A percentile compares a stretch with the other conserved stretches of the same genome.
Evolutionary conservation across 2,888 invertebrate species (phyloP).

Genomic region (Drosophila trichaetosa): DNA sequence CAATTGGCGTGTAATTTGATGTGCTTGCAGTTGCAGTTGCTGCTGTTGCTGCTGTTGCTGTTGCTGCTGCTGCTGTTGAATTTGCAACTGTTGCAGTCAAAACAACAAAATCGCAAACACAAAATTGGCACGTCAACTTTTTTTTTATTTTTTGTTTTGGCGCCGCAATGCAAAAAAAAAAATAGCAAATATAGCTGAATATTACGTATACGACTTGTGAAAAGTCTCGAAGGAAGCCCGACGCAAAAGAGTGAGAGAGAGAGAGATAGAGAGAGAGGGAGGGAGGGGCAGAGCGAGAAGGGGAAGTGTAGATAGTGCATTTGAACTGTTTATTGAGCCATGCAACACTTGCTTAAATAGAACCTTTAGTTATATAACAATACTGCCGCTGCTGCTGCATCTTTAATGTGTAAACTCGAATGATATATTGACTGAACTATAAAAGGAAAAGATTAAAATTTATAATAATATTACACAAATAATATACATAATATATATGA

Average conservation of each 20-base stretch:
- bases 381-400: too few relatives aligned
- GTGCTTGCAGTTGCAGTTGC: conserved; percentile 35
- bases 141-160: conserved; percentile 13
- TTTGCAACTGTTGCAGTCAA: conserved; percentile 29
- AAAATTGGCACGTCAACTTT: conserved; percentile 48
- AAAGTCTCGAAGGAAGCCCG: conserved; percentile 24
- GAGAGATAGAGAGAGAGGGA: accelerated
- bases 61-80: neutral
- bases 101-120: conserved; percentile 28
- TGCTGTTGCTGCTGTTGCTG: conserved; percentile 3
- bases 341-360: conserved; percentile 2
- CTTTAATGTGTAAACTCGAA: too few relatives aligned
- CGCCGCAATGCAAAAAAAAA: conserved; percentile 28
- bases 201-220: conserved; percentile 42
- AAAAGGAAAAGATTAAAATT: neutral
- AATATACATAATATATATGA: neutral
- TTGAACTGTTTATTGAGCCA: conserved; percentile 10
- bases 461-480: too few relatives aligned
- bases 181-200: conserved; percentile 13
- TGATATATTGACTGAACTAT: neutral
- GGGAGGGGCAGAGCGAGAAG: neutral
- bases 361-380: conserved; percentile 1
- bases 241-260: neutral
- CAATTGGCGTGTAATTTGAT: conserved; percentile 58
- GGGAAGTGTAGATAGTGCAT: neutral